Base-by-base conservation (phyloP, 2,797 vertebrate species). In the Eptatretus atami region DNA sequence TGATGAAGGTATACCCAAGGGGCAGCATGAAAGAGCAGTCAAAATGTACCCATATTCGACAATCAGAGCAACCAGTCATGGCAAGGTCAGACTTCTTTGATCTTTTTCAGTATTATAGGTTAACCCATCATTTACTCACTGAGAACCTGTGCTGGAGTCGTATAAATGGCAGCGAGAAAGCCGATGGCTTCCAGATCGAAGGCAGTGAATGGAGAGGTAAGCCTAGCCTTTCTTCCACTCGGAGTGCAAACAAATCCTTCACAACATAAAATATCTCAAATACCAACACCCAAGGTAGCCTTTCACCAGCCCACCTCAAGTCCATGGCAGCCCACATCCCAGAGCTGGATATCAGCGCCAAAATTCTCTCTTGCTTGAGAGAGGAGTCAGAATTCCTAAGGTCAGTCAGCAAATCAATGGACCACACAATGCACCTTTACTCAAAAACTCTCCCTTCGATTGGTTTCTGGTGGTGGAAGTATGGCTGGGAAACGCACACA, bases 11-110 rank as follows among this genome's bases (percentile, higher is more conserved):
- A 1, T 67, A 60, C 63, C 65, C 67, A 19, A 19, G 3, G 65
- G 67, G 9, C 25, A 63, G 4, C 1, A 2, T 15, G n/a, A 63
- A 10, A 52, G 64, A 53, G 53, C 54, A 63, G 53, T 66, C 54
- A 65, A 67, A 14, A 52, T 69, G 65, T 74, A 69, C 71, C 70
- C 65, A 71, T 74, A 65, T 54, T 67, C 15, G 52, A 64, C 65
- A 66, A 69, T 53, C 68, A 67, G 57, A 68, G 65, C 66, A 71
- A 68, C 67, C 71, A 63, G 66, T 71, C 68, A 63, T n/a, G 15
- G 66, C 63, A 65, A 65, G 15, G 52, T 66, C 68, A 6, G 57
- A 67, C 64, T 65, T 65, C 67, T 73, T 73, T 71, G 64, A 72
- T 66, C 66, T n/a, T 67, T 31, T 69, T 67, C 64, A 63, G 25